Base-by-base conservation (phyloP, 2,888 invertebrate species). In the Galerucella pusilla region DNA sequence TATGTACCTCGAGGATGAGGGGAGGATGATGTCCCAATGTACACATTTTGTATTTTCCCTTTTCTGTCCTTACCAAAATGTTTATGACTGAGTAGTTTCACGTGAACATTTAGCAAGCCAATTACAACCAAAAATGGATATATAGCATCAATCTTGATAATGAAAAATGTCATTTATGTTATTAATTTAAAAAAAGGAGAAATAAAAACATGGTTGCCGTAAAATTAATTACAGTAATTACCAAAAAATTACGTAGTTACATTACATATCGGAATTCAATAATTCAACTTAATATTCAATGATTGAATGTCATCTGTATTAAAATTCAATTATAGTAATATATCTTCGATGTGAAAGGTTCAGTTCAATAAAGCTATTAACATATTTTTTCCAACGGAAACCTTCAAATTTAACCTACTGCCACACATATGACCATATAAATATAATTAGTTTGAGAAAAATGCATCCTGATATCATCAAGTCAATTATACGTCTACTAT, bases 331-430 rank as follows among this genome's bases (percentile, higher is more conserved):
- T 65, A 65, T 20, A n/a, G 64, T 46, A 11, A 46, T 65, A 65
- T 65, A 65, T 45, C 46, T 65, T 65, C n/a, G 3, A 46, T 45
- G 64, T 65, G 64, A 65, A 46, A 65, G 46, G 46, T 65, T 42
- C 45, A 46, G 11, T 65, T 65, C 64, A 65, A 65, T 65, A 65
- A 45, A 65, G 16, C 46, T 20, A 46, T 65, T 46, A 46, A 65
- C 64, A 65, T 46, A 65, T 45, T 65, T 65, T 65, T 65, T 46
- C 9, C 45, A 20, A 16, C 11, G 46, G 14, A 64, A 57, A 45
- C 46, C 64, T 65, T 65, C 64, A 65, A 46, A 65, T 20, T 45
- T 65, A 65, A 65, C 64, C 64, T 65, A 65, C 64, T 65, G 64
- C 64, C 64, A 65, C 14, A 65, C 64, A n/a, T 54, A 54, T 14